A percentile compares a stretch with the other conserved stretches of the same genome.
These are phyloP conservation scores for Diceros bicornis DNA, from an alignment of 2,797 vertebrate species.

Conservation along the genomic window DNA sequence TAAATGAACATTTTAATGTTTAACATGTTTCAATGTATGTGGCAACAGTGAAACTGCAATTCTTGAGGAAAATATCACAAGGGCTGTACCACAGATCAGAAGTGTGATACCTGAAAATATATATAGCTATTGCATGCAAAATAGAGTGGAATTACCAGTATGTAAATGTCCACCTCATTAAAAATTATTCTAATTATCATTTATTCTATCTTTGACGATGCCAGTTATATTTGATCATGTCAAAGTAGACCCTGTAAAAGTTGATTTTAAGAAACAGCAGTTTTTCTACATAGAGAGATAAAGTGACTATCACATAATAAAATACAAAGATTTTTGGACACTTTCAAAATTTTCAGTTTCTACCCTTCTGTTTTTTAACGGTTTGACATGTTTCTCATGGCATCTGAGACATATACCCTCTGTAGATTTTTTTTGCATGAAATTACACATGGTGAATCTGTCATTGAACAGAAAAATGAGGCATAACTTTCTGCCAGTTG, in stretches of 20 bases:
- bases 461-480: neutral
- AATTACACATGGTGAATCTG: neutral
- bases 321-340: neutral
- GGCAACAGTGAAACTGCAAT: neutral
- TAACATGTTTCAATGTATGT: neutral
- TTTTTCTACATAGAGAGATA: neutral
- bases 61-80: neutral
- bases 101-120: neutral
- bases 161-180: neutral
- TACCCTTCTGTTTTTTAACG: neutral
- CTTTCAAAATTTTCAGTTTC: neutral
- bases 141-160: neutral
- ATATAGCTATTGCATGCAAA: neutral
- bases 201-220: neutral
- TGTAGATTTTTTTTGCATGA: neutral
- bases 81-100: neutral
- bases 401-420: neutral
- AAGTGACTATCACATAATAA: neutral
- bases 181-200: neutral
- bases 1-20: neutral
- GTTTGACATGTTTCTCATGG: neutral
- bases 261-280: neutral
- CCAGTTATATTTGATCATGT: neutral
- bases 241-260: neutral
- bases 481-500: neutral